Conservation (phyloP, 2,888 invertebrate genomes). For the Cantharis rufa region DNA sequence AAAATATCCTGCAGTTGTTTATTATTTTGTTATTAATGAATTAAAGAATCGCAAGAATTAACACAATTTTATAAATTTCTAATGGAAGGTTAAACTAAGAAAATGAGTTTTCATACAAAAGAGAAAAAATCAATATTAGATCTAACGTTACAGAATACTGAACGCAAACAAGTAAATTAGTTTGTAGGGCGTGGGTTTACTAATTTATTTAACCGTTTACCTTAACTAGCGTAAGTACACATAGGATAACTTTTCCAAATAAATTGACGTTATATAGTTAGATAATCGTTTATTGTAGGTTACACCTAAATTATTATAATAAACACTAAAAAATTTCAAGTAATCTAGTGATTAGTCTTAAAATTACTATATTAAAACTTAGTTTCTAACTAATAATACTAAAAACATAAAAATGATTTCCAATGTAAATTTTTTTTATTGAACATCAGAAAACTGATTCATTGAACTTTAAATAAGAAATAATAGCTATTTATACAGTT, state of each 20-base stretch:
- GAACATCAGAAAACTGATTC: no score
- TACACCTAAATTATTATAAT: background rate
- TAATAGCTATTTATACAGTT: no score
- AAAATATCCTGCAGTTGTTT: conserved; percentile 11
- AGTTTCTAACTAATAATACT: no score
- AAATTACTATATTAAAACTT: no score
- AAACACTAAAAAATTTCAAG: background rate
- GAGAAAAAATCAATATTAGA: conserved; percentile 28
- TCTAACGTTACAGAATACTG: conserved; percentile 31
- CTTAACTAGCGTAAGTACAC: background rate
- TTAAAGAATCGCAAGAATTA: background rate
- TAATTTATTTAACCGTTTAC: conserved; percentile 17
- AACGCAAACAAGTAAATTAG: conserved; percentile 36
- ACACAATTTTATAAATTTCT: background rate
- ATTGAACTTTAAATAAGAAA: no score
- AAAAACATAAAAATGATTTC: no score
- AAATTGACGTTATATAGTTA: background rate
- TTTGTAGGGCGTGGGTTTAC: conserved; percentile 27
- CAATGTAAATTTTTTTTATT: no score
- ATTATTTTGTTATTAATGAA: conserved; percentile 1
- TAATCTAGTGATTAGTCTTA: no score
- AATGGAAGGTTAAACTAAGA: background rate
- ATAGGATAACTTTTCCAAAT: background rate
- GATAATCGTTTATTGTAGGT: background rate
- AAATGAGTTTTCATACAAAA: conserved; percentile 19